Conservation (phyloP, 2,888 invertebrate species). For the Pecten maximus region DNA sequence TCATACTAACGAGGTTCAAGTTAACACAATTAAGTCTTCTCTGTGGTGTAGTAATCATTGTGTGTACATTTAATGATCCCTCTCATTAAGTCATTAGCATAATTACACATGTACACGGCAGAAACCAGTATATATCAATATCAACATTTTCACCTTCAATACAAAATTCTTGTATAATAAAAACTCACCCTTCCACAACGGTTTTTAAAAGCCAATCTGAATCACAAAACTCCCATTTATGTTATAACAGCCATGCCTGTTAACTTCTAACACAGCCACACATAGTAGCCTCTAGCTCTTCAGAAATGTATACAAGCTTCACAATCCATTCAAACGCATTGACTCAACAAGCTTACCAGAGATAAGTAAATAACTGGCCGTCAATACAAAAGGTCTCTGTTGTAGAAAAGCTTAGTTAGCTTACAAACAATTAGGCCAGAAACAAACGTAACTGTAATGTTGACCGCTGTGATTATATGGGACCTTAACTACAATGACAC, state of each 20-base stretch:
- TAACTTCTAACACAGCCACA: not conserved
- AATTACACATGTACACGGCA: not conserved
- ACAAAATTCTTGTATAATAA: not conserved
- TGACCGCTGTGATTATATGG: not conserved
- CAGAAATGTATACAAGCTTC: not conserved
- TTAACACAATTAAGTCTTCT: not conserved
- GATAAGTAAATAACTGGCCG: slow-evolving; percentile 32
- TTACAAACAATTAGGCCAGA: not conserved
- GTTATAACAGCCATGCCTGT: not conserved
- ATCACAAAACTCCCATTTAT: not conserved
- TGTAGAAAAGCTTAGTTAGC: not conserved
- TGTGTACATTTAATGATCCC: not conserved
- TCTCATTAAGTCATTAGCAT: not conserved
- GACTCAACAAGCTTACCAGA: slow-evolving; percentile 23
- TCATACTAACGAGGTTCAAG: not conserved
- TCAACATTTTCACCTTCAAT: not conserved
- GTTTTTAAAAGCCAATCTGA: not conserved
- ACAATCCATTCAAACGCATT: slow-evolving; percentile 28
- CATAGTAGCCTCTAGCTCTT: not conserved
- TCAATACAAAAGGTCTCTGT: not conserved
- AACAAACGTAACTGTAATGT: not conserved
- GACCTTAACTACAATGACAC: not conserved
- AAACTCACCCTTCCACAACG: not conserved
- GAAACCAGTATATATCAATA: not conserved
- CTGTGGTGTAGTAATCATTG: not conserved